phyloP scores from a whole-genome alignment of 2,113 vertebrate species.

The Daubentonia madagascariensis region DNA sequence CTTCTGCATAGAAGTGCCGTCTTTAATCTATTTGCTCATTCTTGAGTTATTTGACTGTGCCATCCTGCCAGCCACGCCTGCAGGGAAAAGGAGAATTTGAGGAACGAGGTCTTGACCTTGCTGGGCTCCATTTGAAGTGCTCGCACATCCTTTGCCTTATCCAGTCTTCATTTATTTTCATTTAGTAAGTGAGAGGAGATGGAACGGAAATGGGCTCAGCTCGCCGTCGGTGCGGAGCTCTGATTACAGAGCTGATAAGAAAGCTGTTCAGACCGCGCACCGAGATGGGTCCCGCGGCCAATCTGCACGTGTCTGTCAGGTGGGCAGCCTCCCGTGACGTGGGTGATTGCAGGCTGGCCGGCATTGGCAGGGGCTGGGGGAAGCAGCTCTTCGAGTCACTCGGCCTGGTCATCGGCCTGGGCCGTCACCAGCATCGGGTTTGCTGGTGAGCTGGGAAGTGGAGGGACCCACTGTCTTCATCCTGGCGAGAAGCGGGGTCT shows the following conservation, averaged over 20 bases:
- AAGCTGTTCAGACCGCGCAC: not conserved
- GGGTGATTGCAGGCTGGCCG: not conserved
- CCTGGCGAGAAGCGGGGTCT: not conserved
- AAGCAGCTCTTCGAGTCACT: not conserved
- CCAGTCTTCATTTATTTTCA: not conserved
- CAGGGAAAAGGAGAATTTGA: not conserved
- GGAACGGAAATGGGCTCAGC: not conserved
- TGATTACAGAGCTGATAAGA: not conserved
- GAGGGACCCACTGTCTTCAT: not conserved
- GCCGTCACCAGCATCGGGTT: not conserved
- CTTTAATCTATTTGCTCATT: not conserved
- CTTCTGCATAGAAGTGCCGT: fast-evolving
- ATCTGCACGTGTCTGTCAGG: fast-evolving
- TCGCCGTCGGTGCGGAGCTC: not conserved
- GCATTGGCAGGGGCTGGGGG: not conserved
- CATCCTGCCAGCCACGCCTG: not conserved
- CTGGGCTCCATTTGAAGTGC: not conserved
- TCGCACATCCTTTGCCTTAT: not conserved
- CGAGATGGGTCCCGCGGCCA: not conserved
- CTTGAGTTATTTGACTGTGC: fast-evolving
- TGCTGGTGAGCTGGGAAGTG: not conserved
- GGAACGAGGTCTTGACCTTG: not conserved
- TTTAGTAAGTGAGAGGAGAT: not conserved
- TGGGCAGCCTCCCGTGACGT: not conserved
- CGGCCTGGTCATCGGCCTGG: not conserved